Conservation (phyloP, 2,113 vertebrate species). For the Colistium nudipinnis region DNA sequence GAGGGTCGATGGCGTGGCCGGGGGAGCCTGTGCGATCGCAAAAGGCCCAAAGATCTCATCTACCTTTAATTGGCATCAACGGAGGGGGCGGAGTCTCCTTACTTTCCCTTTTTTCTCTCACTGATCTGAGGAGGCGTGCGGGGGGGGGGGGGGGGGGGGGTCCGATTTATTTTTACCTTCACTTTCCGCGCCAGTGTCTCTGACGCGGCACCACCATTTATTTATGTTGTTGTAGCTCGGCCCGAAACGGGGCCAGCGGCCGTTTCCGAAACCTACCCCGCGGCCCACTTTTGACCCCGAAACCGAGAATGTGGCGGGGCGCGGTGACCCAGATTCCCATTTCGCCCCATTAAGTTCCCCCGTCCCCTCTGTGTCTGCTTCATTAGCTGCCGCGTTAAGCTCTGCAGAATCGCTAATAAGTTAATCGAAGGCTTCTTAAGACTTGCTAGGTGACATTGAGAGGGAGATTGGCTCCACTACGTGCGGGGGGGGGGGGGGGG, state of each 20-base stretch:
- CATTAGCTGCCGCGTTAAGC: conserved; percentile 69
- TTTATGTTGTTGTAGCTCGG: no score
- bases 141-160: conserved; percentile 33
- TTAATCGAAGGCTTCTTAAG: conserved; percentile 76
- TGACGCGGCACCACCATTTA: no score
- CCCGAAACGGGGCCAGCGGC: no score
- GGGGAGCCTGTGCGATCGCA: conserved; percentile 60
- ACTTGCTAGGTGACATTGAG: conserved; percentile 78
- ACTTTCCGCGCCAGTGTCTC: no score
- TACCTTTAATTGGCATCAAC: conserved; percentile 28
- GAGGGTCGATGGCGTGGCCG: conserved; percentile 63
- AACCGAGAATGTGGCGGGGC: conserved; percentile 8
- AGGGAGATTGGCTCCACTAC: conserved; percentile 60
- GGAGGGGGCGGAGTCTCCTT: conserved; percentile 14
- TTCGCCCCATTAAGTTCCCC: conserved; percentile 53
- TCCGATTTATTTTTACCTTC: no score
- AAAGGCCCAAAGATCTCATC: conserved; percentile 63
- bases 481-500: no score
- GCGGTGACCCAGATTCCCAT: conserved; percentile 33
- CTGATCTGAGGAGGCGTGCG: conserved; percentile 57
- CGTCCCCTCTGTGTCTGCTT: conserved; percentile 55
- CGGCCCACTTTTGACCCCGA: conserved; percentile 25
- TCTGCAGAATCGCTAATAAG: conserved; percentile 66
- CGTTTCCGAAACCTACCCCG: no score
- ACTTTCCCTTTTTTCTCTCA: background rate